These are phyloP conservation scores for Nephrocerus scutellatus DNA, from an alignment of 2,888 invertebrate species.

Conservation along the genomic window DNA sequence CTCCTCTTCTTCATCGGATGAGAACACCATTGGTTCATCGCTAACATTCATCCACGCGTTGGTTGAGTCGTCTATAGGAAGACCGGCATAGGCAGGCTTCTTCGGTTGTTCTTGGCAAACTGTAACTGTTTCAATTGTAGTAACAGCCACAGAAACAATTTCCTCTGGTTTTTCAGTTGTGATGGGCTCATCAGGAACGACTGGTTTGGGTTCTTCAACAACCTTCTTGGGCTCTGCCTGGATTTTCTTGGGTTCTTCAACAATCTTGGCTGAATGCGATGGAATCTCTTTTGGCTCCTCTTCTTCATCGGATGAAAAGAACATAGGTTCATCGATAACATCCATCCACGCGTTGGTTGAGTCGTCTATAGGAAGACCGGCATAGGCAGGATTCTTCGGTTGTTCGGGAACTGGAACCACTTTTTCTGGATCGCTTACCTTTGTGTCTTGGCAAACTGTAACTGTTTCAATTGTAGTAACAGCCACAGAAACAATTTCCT, in stretches of 20 bases:
- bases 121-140: background rate
- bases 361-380: slow-evolving; percentile 32
- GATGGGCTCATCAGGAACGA: background rate
- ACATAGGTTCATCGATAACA: slow-evolving; percentile 36
- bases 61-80: slow-evolving; percentile 29
- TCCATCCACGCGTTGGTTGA: slow-evolving; percentile 34
- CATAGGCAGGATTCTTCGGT: slow-evolving; percentile 22
- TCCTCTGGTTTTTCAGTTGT: background rate
- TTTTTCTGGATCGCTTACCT: background rate
- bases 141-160: background rate
- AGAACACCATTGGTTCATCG: slow-evolving; percentile 36
- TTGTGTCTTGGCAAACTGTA: background rate
- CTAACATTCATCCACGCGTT: slow-evolving; percentile 33
- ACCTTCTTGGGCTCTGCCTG: background rate
- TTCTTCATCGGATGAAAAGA: slow-evolving; percentile 34
- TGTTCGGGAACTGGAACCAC: slow-evolving; percentile 6
- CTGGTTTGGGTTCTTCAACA: background rate
- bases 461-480: background rate
- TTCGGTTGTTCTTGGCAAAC: slow-evolving; percentile 2
- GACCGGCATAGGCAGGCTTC: slow-evolving; percentile 24
- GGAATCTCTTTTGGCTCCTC: slow-evolving; percentile 1
- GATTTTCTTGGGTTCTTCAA: background rate
- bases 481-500: slow-evolving; percentile 5
- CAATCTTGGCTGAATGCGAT: background rate
- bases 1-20: slow-evolving; percentile 31